phyloP scores from a whole-genome alignment of 2,888 invertebrate species.

The Leucania comma region DNA sequence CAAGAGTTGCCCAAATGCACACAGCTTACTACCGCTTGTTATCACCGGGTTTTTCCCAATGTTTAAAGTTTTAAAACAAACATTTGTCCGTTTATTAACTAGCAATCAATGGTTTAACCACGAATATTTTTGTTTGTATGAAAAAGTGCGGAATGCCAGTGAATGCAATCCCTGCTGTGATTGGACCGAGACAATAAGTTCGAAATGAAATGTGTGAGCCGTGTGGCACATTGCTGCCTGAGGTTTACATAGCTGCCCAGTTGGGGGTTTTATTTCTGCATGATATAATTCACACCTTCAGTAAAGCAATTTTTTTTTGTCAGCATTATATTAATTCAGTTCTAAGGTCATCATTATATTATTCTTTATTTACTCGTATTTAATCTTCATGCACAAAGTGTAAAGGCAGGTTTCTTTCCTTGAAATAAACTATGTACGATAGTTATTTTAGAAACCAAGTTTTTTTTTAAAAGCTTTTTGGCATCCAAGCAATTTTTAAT shows the following conservation, averaged over 20 bases:
- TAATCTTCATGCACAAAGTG: too few relatives aligned
- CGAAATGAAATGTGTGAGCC: background rate
- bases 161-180: constrained; percentile 35
- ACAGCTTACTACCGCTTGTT: constrained; percentile 29
- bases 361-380: too few relatives aligned
- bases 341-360: too few relatives aligned
- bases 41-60: constrained; percentile 21
- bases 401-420: too few relatives aligned
- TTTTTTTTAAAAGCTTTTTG: too few relatives aligned
- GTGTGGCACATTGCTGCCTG: background rate
- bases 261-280: background rate
- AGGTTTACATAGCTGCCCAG: background rate
- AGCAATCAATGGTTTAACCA: constrained; percentile 55
- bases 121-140: constrained; percentile 32
- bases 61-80: constrained; percentile 42
- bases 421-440: too few relatives aligned
- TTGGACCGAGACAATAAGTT: constrained; percentile 34
- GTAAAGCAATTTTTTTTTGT: too few relatives aligned
- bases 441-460: too few relatives aligned
- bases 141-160: constrained; percentile 15
- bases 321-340: background rate
- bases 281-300: background rate
- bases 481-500: too few relatives aligned
- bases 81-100: constrained; percentile 58
- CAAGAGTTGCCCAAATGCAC: constrained; percentile 33